Evolutionary conservation across 1,140 invertebrate genomes (phyloP).

Genomic region (Arctopsyche grandis): DNA sequence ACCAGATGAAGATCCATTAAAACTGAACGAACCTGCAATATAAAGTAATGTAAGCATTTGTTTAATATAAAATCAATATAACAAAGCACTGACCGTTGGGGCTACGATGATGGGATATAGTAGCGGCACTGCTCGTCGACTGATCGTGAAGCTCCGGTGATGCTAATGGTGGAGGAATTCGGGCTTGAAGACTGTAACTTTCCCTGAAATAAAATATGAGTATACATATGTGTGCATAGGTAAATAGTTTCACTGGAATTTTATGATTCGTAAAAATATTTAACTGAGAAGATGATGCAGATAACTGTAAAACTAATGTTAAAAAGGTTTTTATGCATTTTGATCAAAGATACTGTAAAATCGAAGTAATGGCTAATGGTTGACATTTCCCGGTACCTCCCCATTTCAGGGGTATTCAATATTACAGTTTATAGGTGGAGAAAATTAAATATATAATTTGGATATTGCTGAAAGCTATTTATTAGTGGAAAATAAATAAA

Average conservation of each 20-base stretch:
- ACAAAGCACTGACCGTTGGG: conserved; percentile 59
- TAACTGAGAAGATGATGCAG: too few relatives aligned
- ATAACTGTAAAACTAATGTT: neutral
- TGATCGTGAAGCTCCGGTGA: conserved; percentile 70
- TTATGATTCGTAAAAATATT: too few relatives aligned
- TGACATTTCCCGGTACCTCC: neutral
- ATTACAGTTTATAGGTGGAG: too few relatives aligned
- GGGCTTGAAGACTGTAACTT: conserved; percentile 69
- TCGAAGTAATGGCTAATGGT: neutral
- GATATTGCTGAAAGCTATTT: too few relatives aligned
- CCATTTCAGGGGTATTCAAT: neutral
- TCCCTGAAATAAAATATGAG: conserved; percentile 56
- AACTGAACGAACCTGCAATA: conserved; percentile 64
- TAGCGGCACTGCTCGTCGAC: conserved; percentile 69
- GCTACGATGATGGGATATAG: conserved; percentile 64
- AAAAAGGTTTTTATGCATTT: conserved; percentile 8
- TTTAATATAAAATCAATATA: conserved; percentile 1
- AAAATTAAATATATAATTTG: too few relatives aligned
- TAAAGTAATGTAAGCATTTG: conserved; percentile 34
- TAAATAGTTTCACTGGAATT: neutral
- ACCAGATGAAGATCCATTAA: conserved; percentile 64
- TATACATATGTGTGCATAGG: neutral
- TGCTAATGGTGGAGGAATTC: conserved; percentile 69
- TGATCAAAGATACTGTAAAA: neutral
- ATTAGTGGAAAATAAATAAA: neutral